A percentile compares a stretch with the other conserved stretches of the same genome.
Conservation (phyloP, 2,888 invertebrate genomes). For the Pandemis heparana region DNA sequence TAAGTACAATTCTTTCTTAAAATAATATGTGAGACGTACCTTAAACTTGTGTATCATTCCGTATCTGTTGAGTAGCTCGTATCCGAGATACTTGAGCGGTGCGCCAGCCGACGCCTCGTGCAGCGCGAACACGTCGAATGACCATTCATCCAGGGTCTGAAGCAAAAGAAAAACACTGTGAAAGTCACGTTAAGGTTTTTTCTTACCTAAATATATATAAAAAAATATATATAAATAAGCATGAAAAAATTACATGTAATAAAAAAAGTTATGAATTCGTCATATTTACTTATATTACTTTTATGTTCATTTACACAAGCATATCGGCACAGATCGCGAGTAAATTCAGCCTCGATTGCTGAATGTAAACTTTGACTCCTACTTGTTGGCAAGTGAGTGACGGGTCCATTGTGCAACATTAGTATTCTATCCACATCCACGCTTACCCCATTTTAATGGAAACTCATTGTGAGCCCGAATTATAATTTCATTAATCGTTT, state of each 20-base stretch:
- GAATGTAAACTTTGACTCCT: not conserved
- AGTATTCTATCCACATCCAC: slow-evolving; percentile 18
- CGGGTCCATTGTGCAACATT: slow-evolving; percentile 10
- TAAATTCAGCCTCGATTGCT: too few relatives aligned
- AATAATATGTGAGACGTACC: slow-evolving; percentile 69
- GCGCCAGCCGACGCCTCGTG: slow-evolving; percentile 94
- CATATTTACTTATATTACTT: too few relatives aligned
- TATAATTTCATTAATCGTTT: slow-evolving; percentile 46
- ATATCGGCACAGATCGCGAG: too few relatives aligned
- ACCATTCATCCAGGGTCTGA: slow-evolving; percentile 97
- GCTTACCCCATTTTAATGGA: slow-evolving; percentile 30
- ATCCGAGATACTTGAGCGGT: slow-evolving; percentile 96
- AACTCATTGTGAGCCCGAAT: slow-evolving; percentile 30
- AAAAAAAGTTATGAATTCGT: too few relatives aligned
- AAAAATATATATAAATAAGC: too few relatives aligned
- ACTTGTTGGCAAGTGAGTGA: not conserved
- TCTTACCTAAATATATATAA: too few relatives aligned
- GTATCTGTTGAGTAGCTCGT: slow-evolving; percentile 97
- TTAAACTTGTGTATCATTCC: slow-evolving; percentile 98
- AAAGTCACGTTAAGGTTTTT: too few relatives aligned
- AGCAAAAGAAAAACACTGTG: not conserved
- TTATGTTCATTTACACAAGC: too few relatives aligned
- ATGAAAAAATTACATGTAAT: too few relatives aligned
- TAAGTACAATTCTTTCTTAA: too few relatives aligned
- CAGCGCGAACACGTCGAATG: slow-evolving; percentile 96